Conservation (phyloP, 2,797 vertebrate species). For the Pygocentrus nattereri region DNA sequence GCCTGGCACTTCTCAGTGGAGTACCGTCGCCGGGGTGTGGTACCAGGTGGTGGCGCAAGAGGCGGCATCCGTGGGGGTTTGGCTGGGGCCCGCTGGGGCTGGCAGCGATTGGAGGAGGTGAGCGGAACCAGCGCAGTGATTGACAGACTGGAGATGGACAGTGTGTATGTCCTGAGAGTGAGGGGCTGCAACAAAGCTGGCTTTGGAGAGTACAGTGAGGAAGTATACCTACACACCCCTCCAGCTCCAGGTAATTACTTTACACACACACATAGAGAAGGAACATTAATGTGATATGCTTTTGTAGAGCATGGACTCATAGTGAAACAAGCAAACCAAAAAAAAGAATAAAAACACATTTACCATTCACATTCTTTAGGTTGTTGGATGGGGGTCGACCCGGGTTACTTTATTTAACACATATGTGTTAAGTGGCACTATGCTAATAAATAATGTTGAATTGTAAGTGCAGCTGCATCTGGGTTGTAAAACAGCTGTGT, state of each 20-base stretch:
- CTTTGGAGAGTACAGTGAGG: conserved; percentile 94
- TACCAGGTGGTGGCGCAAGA: conserved; percentile 79
- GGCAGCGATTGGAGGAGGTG: conserved; percentile 93
- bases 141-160: conserved; percentile 90
- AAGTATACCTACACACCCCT: conserved; percentile 93
- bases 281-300: conserved; percentile 56
- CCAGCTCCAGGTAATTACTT: conserved; percentile 86
- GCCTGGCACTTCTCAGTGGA: conserved; percentile 95
- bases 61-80: conserved; percentile 84
- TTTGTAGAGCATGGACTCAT: background rate
- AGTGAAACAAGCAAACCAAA: background rate
- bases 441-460: no score
- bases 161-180: conserved; percentile 92
- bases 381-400: no score
- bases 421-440: no score
- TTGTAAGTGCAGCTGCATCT: no score
- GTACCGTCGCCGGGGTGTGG: conserved; percentile 87
- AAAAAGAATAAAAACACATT: no score
- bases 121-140: conserved; percentile 88
- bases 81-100: conserved; percentile 85
- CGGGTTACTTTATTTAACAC: no score
- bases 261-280: background rate
- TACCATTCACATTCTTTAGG: no score
- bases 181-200: conserved; percentile 95
- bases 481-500: no score